Evolutionary conservation across 2,113 vertebrate species (phyloP).

Genomic region (Prolemur simus): DNA sequence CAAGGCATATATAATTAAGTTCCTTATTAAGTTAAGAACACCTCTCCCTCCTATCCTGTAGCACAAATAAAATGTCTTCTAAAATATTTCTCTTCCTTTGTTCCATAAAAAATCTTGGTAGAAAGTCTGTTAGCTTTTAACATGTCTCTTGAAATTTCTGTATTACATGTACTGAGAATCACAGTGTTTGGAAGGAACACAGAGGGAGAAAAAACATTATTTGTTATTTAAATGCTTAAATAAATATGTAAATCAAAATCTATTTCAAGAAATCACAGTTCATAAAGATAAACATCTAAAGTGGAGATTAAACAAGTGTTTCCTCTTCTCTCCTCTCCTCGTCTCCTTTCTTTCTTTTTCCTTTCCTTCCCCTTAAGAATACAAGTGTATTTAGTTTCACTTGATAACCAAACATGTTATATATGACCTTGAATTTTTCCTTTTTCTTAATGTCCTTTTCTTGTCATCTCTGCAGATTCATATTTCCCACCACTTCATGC

Average conservation of each 20-base stretch:
- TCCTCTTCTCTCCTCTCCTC: background rate
- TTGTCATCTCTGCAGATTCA: background rate
- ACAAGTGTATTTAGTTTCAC: background rate
- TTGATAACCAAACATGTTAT: background rate
- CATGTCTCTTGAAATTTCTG: background rate
- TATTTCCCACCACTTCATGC: background rate
- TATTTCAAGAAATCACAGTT: background rate
- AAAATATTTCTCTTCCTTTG: constrained; percentile 39
- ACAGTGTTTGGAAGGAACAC: constrained; percentile 6
- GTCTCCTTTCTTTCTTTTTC: background rate
- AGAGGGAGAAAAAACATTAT: background rate
- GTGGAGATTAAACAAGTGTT: background rate
- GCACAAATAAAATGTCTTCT: background rate
- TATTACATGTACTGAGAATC: background rate
- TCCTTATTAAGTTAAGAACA: constrained; percentile 23
- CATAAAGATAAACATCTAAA: background rate
- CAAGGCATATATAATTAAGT: constrained; percentile 4
- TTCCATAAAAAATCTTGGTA: background rate
- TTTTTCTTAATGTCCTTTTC: background rate
- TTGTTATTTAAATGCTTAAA: constrained; percentile 35
- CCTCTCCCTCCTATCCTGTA: background rate
- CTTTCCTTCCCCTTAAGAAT: background rate
- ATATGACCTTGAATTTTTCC: background rate
- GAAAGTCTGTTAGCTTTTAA: constrained; percentile 2
- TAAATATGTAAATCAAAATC: constrained; percentile 25